Base-by-base conservation (phyloP, 2,888 invertebrate species). In the Hedychridium roseum region DNA sequence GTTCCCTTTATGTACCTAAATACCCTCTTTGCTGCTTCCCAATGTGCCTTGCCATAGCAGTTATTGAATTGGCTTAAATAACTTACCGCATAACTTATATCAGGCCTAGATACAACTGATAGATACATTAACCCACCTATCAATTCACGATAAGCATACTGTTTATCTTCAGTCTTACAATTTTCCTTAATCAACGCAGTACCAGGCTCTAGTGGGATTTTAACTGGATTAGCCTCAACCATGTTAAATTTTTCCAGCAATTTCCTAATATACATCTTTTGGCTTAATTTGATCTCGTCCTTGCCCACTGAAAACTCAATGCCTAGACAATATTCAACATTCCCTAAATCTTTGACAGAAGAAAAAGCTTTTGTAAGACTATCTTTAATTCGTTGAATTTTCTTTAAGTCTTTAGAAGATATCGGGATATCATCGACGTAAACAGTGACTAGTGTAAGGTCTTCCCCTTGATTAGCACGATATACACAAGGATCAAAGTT, bases 61-160 rank as follows among this genome's bases (percentile, higher is more conserved):
- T 40, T 35, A 1, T 34, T 35, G 5, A 31, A 42, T 30, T 36
- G 43, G 11, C 40, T 44, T 6, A 40, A 26, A 14, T 40, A 35
- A 36, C 39, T 43, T 6, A 38, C 43, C 1, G 50, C 26, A 20
- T 31, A 34, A 1, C 20, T 12, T 1, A 45, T 45, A 11, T 50
- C 50, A 0, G 37, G 50, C 11, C 45, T 35, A 15, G 44, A 40
- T 3, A 9, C 35, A 17, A 27, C 12, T 1, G 44, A n/a, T 7
- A 42, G 5, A 12, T 45, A 50, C 26, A 50, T 20, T 7, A 50
- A n/a, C 4, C 43, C 9, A 9, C 45, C 41, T 4, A 45, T 27
- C n/a, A 43, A 7, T 18, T 41, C 32, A 1, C 23, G 40, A 28
- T 37, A 50, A 11, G 43, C 39, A 14, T 36, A 16, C 7, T 12